A percentile compares a stretch with the other conserved stretches of the same genome.
phyloP scores from a whole-genome alignment of 2,113 vertebrate species.

The Mesembrinibis cayennensis region DNA sequence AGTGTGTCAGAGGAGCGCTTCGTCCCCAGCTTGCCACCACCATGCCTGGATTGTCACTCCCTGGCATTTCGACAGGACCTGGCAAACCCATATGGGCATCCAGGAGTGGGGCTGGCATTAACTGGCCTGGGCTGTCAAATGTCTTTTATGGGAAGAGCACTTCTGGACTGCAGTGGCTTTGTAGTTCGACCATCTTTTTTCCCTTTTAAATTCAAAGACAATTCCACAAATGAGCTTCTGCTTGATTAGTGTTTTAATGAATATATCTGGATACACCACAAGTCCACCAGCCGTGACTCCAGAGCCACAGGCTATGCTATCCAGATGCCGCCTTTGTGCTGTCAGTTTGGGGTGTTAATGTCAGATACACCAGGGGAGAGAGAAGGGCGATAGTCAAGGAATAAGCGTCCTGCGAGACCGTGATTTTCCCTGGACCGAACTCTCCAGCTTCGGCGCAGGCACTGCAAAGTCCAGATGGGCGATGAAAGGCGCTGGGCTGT shows the following conservation, averaged over 20 bases:
- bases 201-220: conserved; percentile 57
- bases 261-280: conserved; percentile 47
- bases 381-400: conserved; percentile 39
- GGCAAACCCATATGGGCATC: not conserved
- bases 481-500: not conserved
- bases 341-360: conserved; percentile 36
- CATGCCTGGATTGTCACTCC: not conserved
- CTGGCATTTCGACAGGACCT: not conserved
- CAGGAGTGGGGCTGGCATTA: not conserved
- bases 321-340: conserved; percentile 68
- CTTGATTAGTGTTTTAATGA: conserved; percentile 61
- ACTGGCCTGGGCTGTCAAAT: not conserved
- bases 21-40: not conserved
- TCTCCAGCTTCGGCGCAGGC: not conserved
- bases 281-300: conserved; percentile 49
- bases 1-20: not conserved
- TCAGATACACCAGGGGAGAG: conserved; percentile 2
- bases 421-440: not conserved
- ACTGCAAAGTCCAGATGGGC: conserved; percentile 17
- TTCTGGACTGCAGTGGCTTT: not conserved
- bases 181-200: not conserved
- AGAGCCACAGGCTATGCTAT: conserved; percentile 41
- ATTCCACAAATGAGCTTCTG: conserved; percentile 58
- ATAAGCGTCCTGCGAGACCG: not conserved
- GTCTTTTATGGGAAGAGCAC: not conserved